These are phyloP conservation scores for Drosophila nannoptera DNA, from an alignment of 1,140 invertebrate genomes.

Conservation along the genomic window DNA sequence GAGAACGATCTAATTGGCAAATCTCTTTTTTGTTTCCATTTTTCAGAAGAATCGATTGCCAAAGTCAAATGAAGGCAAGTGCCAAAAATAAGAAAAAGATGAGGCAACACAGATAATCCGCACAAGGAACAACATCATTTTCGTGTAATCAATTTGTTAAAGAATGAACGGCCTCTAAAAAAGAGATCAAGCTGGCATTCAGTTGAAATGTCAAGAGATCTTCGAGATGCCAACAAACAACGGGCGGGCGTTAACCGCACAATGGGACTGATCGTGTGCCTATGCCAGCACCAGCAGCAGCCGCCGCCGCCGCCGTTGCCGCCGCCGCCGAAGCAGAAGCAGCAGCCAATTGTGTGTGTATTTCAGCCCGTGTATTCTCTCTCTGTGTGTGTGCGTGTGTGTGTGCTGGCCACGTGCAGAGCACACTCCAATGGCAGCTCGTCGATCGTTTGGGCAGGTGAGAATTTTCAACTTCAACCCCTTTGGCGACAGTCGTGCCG, in stretches of 20 bases:
- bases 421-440: conserved; percentile 66
- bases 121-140: conserved; percentile 63
- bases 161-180: conserved; percentile 15
- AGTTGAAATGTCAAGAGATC: conserved; percentile 43
- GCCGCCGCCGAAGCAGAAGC: too few species aligned
- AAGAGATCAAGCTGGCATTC: conserved; percentile 30
- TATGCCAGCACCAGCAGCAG: conserved; percentile 3
- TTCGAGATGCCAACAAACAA: conserved; percentile 52
- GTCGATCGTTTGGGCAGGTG: conserved; percentile 49
- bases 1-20: conserved; percentile 50
- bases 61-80: conserved; percentile 57
- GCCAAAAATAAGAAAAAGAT: conserved; percentile 35
- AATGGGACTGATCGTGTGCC: conserved; percentile 52
- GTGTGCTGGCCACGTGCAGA: conserved; percentile 55
- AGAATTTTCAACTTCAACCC: conserved; percentile 45
- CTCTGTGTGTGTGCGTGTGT: neutral
- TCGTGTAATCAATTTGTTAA: conserved; percentile 56
- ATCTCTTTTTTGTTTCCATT: conserved; percentile 13
- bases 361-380: too few species aligned
- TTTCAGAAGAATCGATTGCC: conserved; percentile 31
- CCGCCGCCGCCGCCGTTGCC: neutral
- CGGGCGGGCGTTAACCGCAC: conserved; percentile 64
- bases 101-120: conserved; percentile 58
- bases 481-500: conserved; percentile 25
- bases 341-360: conserved; percentile 30